Percentiles rank a stretch among this genome's conserved stretches.
These are phyloP conservation scores for Lindbergichthys nudifrons DNA, from an alignment of 2,797 vertebrate species.

Conservation along the genomic window DNA sequence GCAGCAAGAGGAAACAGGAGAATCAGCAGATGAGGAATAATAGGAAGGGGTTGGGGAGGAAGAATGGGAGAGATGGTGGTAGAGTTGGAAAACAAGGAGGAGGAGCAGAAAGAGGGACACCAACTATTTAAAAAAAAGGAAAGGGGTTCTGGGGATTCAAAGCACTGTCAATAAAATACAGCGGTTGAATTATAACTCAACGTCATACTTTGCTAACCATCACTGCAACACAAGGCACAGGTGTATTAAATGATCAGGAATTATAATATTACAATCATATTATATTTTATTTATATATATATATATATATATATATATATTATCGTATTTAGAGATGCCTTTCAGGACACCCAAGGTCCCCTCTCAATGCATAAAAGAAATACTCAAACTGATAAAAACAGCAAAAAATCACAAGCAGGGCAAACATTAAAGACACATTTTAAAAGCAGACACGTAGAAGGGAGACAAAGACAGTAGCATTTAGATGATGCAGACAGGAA, in stretches of 20 bases:
- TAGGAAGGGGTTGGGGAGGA: constrained; percentile 8
- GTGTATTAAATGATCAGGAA: not conserved
- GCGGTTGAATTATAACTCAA: constrained; percentile 3
- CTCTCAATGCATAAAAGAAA: too few relatives aligned
- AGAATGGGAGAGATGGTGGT: not conserved
- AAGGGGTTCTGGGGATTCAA: not conserved
- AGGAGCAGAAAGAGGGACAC: constrained; percentile 29
- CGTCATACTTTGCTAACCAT: not conserved
- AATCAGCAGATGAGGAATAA: constrained; percentile 29
- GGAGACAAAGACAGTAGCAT: too few relatives aligned
- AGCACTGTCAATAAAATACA: not conserved
- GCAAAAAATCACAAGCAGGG: too few relatives aligned
- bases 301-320: too few relatives aligned
- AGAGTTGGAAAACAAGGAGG: constrained; percentile 8
- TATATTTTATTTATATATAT: too few relatives aligned
- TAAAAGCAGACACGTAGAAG: too few relatives aligned
- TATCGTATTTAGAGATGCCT: too few relatives aligned
- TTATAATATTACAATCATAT: not conserved
- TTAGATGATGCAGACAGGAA: too few relatives aligned
- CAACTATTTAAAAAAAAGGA: not conserved
- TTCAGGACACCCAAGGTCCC: too few relatives aligned
- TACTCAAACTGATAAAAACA: too few relatives aligned
- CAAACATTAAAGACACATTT: too few relatives aligned
- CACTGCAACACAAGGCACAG: not conserved
- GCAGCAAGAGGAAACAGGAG: constrained; percentile 18